phyloP scores from a whole-genome alignment of 2,888 invertebrate species.

The Dilophus febrilis region DNA sequence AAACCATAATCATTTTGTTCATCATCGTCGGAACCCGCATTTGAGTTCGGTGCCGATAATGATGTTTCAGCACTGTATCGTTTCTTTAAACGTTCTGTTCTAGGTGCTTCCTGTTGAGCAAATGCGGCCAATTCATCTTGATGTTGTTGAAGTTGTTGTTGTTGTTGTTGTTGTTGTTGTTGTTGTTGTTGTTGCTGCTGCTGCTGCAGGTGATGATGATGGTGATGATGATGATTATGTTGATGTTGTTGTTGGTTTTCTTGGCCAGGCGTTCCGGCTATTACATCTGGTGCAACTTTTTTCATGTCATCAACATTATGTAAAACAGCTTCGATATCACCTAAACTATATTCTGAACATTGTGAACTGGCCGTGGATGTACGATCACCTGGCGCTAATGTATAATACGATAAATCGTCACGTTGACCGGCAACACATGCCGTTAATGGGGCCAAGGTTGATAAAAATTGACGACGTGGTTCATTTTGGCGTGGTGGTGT shows the following conservation, averaged over 20 bases:
- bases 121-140: slow-evolving; percentile 68
- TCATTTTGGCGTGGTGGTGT: slow-evolving; percentile 37
- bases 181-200: too few relatives aligned
- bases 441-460: slow-evolving; percentile 59
- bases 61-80: slow-evolving; percentile 44
- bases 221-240: too few relatives aligned
- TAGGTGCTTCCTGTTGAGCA: slow-evolving; percentile 65
- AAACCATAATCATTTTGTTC: slow-evolving; percentile 84
- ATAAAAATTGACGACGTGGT: slow-evolving; percentile 58
- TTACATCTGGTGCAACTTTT: slow-evolving; percentile 56
- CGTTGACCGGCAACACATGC: slow-evolving; percentile 52
- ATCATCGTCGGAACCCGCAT: slow-evolving; percentile 39
- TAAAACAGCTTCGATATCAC: slow-evolving; percentile 38
- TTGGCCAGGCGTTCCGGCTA: slow-evolving; percentile 43
- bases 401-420: slow-evolving; percentile 40
- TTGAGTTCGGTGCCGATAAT: slow-evolving; percentile 16
- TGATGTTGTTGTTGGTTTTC: slow-evolving; percentile 18
- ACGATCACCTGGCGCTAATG: slow-evolving; percentile 39
- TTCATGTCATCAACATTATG: slow-evolving; percentile 33
- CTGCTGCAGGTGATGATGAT: too few relatives aligned
- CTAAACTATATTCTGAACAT: slow-evolving; percentile 49
- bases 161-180: too few relatives aligned
- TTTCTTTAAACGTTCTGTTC: slow-evolving; percentile 67
- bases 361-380: slow-evolving; percentile 41
- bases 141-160: too few relatives aligned